These are phyloP conservation scores for Eupithecia abbreviata DNA, from an alignment of 2,888 invertebrate species.

Conservation along the genomic window DNA sequence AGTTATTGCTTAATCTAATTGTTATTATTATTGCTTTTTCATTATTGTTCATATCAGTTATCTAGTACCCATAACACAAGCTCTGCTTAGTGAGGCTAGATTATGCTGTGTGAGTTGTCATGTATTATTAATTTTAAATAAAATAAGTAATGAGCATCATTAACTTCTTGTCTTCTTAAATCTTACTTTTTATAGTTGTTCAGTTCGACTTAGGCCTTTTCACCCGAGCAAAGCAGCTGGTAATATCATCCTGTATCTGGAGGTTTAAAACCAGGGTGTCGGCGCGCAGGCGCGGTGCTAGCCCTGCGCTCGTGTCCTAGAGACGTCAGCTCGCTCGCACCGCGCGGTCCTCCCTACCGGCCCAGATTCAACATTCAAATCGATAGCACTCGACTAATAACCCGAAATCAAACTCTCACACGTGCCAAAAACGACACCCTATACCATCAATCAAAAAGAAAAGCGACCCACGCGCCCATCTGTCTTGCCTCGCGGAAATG, in stretches of 20 bases:
- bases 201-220: too few species aligned
- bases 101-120: too few species aligned
- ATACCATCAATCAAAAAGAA: slow-evolving; percentile 39
- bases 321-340: slow-evolving; percentile 64
- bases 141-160: too few species aligned
- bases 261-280: slow-evolving; percentile 56
- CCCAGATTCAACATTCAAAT: slow-evolving; percentile 58
- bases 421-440: slow-evolving; percentile 51
- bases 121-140: too few species aligned
- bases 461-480: slow-evolving; percentile 39
- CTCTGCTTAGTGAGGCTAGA: too few species aligned
- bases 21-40: too few species aligned
- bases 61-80: too few species aligned
- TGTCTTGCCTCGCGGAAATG: slow-evolving; percentile 27
- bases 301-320: slow-evolving; percentile 66
- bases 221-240: neutral
- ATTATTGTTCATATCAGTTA: too few species aligned
- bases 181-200: too few species aligned
- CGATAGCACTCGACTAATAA: slow-evolving; percentile 69
- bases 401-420: slow-evolving; percentile 53
- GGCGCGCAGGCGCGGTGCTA: slow-evolving; percentile 70
- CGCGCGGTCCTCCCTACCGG: slow-evolving; percentile 65
- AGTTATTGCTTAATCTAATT: too few species aligned
- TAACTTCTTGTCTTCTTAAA: too few species aligned
- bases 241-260: slow-evolving; percentile 56